Conservation (phyloP, 2,797 vertebrate genomes). For the Acanthurus leucopareius region DNA sequence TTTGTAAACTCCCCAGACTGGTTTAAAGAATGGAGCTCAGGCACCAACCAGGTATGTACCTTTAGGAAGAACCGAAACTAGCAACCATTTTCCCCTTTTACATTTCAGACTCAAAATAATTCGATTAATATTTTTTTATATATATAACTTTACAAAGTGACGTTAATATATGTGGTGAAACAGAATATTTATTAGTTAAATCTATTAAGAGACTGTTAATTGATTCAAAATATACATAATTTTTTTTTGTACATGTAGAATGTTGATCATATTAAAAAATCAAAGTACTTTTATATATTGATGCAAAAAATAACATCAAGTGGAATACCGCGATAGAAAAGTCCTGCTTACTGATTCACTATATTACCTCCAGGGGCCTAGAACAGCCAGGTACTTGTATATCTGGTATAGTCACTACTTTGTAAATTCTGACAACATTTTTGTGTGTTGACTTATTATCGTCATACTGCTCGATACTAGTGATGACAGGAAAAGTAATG, state of each 20-base stretch:
- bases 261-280: not conserved
- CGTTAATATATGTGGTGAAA: not conserved
- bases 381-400: not conserved
- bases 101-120: not conserved
- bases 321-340: not conserved
- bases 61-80: not conserved
- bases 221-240: not conserved
- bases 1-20: constrained; percentile 55
- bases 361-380: no score
- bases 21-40: constrained; percentile 39
- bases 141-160: not conserved
- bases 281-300: not conserved
- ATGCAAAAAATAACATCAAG: not conserved
- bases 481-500: not conserved
- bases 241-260: not conserved
- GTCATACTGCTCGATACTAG: not conserved
- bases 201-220: not conserved
- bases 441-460: not conserved
- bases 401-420: not conserved
- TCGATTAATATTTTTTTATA: not conserved
- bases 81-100: not conserved
- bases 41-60: not conserved
- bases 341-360: not conserved
- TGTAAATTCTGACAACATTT: not conserved
- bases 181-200: not conserved